phyloP scores from a whole-genome alignment of 2,888 invertebrate species.

The Anaspis maculata region DNA sequence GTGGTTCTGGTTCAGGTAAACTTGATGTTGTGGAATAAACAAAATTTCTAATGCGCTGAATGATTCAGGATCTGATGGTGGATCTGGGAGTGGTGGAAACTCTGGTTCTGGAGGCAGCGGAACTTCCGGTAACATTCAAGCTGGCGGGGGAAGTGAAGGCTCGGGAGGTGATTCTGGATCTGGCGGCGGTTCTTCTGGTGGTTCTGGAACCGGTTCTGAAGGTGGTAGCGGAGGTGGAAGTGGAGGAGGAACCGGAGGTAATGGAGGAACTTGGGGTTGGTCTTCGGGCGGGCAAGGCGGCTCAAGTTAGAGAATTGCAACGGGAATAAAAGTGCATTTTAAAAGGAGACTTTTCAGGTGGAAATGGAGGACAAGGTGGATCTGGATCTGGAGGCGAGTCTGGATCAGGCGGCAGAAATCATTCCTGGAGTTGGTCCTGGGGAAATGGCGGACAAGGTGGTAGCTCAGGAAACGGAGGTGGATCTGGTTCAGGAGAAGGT shows the following conservation, averaged over 20 bases:
- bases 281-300: background rate
- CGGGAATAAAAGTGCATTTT: background rate
- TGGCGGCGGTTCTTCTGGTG: background rate
- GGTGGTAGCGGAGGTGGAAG: background rate
- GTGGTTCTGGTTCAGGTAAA: too few relatives aligned
- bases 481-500: too few relatives aligned
- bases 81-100: background rate
- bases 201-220: background rate
- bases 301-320: background rate
- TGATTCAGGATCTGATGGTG: background rate
- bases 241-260: background rate
- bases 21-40: too few relatives aligned
- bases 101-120: background rate
- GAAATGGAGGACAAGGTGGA: background rate
- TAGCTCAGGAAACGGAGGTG: too few relatives aligned
- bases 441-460: background rate
- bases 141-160: background rate
- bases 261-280: background rate
- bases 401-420: background rate
- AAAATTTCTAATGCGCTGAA: background rate
- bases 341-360: background rate
- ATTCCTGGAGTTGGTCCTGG: background rate
- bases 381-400: background rate
- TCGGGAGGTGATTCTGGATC: conserved; percentile 1
- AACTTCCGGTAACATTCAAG: too few relatives aligned